Conservation (phyloP, 2,888 invertebrate genomes). For the Polydesmus complanatus region DNA sequence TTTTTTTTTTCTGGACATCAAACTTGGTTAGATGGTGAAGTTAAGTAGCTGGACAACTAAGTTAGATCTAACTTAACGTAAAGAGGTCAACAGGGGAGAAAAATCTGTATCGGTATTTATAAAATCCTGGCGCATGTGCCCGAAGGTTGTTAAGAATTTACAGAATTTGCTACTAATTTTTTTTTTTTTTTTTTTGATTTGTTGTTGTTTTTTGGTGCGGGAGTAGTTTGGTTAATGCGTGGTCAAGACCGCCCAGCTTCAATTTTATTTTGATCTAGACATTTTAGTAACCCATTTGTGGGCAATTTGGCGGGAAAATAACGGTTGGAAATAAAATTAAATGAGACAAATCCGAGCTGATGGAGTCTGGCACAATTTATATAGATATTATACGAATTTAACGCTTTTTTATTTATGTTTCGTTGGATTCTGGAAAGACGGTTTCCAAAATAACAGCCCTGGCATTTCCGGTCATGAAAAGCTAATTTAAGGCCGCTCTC, state of each 20-base stretch:
- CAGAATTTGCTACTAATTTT: background rate
- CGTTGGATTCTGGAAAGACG: too few relatives aligned
- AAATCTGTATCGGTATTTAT: background rate
- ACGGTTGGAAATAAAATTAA: background rate
- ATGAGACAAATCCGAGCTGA: background rate
- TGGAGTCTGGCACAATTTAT: background rate
- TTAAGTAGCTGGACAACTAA: background rate
- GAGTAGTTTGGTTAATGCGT: background rate
- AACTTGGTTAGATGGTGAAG: background rate
- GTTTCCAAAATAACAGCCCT: too few relatives aligned
- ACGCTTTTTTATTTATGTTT: too few relatives aligned
- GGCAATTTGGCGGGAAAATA: background rate
- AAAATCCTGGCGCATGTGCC: background rate
- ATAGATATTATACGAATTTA: background rate
- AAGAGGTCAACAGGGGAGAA: background rate
- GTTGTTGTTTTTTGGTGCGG: background rate
- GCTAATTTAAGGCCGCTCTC: too few relatives aligned
- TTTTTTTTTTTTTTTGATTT: background rate
- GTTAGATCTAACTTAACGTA: too few relatives aligned
- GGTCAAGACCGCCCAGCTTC: background rate
- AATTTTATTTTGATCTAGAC: background rate
- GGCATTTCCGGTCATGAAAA: too few relatives aligned
- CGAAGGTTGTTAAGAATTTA: background rate
- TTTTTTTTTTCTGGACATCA: background rate
- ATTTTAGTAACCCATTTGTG: background rate